Conservation (phyloP, 1,140 invertebrate genomes). For the Lordiphosa collinella region DNA sequence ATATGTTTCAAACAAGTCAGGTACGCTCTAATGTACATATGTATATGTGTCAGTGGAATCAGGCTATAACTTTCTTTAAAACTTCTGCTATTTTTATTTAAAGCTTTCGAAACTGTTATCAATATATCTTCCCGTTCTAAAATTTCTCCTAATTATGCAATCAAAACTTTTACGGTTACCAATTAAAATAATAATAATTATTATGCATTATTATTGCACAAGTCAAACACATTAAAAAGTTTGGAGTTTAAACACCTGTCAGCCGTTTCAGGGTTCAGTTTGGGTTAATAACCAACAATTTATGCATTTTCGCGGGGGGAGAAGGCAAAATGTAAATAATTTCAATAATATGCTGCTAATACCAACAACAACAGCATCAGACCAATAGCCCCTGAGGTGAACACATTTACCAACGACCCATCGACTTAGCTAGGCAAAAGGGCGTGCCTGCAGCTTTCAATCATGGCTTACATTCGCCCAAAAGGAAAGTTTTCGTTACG, state of each 20-base stretch:
- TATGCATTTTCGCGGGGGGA: constrained; percentile 33
- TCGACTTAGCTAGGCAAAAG: background rate
- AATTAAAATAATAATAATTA: constrained; percentile 50
- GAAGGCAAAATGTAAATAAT: constrained; percentile 51
- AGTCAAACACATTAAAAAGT: constrained; percentile 39
- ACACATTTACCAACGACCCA: constrained; percentile 32
- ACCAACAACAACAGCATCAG: constrained; percentile 36
- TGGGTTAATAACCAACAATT: constrained; percentile 43
- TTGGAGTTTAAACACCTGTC: constrained; percentile 57
- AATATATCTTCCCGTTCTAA: constrained; percentile 7
- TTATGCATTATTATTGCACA: constrained; percentile 23
- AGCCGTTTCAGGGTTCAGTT: constrained; percentile 20
- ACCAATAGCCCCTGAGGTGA: constrained; percentile 36
- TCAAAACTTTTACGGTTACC: constrained; percentile 19
- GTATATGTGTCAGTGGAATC: no score
- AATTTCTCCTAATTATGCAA: constrained; percentile 30
- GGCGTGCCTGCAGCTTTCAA: constrained; percentile 44
- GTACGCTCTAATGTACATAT: no score
- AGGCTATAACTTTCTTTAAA: no score
- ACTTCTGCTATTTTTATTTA: no score
- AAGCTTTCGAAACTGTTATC: no score
- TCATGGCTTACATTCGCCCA: constrained; percentile 39
- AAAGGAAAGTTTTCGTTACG: constrained; percentile 50
- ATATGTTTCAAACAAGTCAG: no score
- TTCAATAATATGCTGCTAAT: constrained; percentile 70